Evolutionary conservation across 2,113 vertebrate species (phyloP), one percentile per base, ranked within the genome.

Genomic region (Hippolais icterina): DNA sequence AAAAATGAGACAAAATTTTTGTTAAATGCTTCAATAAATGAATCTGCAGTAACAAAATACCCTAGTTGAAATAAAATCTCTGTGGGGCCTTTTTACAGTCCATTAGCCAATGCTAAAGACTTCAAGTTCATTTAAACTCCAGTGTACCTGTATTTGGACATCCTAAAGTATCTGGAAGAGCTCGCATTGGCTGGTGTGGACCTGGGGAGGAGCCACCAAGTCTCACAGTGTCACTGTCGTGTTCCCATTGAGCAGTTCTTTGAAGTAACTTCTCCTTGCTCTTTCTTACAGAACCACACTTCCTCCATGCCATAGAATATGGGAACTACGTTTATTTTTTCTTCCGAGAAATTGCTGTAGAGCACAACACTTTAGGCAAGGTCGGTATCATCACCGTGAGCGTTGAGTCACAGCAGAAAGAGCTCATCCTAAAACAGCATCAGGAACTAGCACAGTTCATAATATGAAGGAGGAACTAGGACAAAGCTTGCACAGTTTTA

Each of bases 241-340:
- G 6, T 35, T 13, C 64, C 60, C 4, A 42, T 21, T 27, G 72
- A 74, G 71, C 57, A 65, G 68, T 57, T 82, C 68, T 61, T 84
- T 68, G 57, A 81, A 92, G 53, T 90, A 76, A 71, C 25, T 53
- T 65, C 35, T 89, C 63, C 63, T 94, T 90, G 59, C 54, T 81
- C 70, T 76, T 64, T 80, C 94, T 98, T 98, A 78, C 98, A 99
- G 99, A 99, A 91, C 99, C 99, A 57, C 99, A 99, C 96, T 99
- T 99, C 97, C 99, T 99, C 94, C 99, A 99, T 19, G 99, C 99
- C 85, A 99, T 99, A 74, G 99, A 99, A 96, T 99, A 99, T 5
- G 99, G 99, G 96, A 99, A 99, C 97, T 99, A 99, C 21, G 99
- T 99, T 83, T 99, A 99, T 98, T 99, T 99, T 97, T 99, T 99